These are phyloP conservation scores for Falco columbarius DNA, from an alignment of 2,797 vertebrate genomes.

Conservation along the genomic window DNA sequence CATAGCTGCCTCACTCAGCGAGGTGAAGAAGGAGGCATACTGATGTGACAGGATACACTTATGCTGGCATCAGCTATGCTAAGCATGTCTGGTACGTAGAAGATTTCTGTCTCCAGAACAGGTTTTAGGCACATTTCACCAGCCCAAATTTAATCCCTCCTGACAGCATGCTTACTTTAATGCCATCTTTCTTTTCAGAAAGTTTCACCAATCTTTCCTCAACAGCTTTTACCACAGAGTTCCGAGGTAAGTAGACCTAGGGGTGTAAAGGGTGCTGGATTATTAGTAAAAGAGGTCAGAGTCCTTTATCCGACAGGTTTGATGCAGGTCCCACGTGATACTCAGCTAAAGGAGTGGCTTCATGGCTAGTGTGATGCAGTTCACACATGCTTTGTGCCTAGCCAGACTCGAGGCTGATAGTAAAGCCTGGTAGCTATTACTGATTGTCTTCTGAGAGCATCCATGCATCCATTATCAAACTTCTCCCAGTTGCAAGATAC, in stretches of 20 bases:
- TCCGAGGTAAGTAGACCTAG: neutral
- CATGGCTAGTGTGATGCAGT: neutral
- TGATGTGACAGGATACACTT: neutral
- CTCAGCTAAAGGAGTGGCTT: neutral
- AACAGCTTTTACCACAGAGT: neutral
- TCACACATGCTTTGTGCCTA: neutral
- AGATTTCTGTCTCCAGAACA: neutral
- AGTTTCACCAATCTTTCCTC: neutral
- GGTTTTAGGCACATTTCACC: neutral
- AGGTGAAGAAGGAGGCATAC: neutral
- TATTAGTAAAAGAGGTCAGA: neutral
- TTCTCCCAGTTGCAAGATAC: neutral
- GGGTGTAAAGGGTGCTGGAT: neutral
- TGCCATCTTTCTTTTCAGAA: neutral
- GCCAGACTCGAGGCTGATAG: neutral
- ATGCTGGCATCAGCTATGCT: neutral
- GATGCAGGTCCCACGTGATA: neutral
- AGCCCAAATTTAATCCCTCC: slow-evolving; percentile 20
- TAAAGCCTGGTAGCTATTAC: neutral
- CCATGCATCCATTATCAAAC: neutral
- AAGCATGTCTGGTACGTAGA: neutral
- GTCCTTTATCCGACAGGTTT: neutral
- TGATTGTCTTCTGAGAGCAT: neutral
- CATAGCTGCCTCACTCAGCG: accelerated
- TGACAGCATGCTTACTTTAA: neutral